Conservation (phyloP, 2,888 invertebrate species). For the Pecten maximus region DNA sequence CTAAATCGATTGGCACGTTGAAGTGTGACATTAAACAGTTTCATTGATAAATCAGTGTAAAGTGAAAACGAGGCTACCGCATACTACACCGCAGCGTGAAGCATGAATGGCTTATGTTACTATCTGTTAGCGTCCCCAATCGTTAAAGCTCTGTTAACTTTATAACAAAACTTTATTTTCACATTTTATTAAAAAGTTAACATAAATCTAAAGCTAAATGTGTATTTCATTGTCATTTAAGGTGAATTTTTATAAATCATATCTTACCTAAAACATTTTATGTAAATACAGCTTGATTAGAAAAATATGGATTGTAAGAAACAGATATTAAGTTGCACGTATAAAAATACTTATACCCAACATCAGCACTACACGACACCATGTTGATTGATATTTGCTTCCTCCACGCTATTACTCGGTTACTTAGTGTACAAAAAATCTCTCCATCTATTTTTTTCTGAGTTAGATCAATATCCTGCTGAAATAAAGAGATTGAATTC, state of each 20-base stretch:
- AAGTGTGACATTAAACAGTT: not conserved
- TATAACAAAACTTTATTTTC: not conserved
- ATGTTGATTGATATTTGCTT: not conserved
- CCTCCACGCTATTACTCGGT: not conserved
- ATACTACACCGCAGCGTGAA: not conserved
- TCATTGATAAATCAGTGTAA: not conserved
- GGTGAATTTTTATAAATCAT: too few species aligned
- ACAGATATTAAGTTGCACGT: not conserved
- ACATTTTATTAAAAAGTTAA: not conserved
- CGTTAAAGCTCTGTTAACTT: not conserved
- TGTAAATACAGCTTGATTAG: too few species aligned
- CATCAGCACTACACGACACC: not conserved
- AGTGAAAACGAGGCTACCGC: slow-evolving; percentile 1
- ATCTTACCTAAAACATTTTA: not conserved
- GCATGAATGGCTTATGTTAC: not conserved
- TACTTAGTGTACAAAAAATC: not conserved
- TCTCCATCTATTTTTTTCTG: not conserved
- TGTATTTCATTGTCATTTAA: not conserved
- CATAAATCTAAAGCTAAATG: not conserved
- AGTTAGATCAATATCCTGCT: not conserved
- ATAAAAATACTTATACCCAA: not conserved
- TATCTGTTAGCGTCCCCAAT: not conserved
- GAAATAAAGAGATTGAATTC: not conserved
- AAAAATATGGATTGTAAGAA: not conserved
- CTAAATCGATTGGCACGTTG: not conserved